A percentile compares a stretch with the other conserved stretches of the same genome.
phyloP scores from a whole-genome alignment of 2,113 vertebrate genomes.

The Collichthys lucidus region DNA sequence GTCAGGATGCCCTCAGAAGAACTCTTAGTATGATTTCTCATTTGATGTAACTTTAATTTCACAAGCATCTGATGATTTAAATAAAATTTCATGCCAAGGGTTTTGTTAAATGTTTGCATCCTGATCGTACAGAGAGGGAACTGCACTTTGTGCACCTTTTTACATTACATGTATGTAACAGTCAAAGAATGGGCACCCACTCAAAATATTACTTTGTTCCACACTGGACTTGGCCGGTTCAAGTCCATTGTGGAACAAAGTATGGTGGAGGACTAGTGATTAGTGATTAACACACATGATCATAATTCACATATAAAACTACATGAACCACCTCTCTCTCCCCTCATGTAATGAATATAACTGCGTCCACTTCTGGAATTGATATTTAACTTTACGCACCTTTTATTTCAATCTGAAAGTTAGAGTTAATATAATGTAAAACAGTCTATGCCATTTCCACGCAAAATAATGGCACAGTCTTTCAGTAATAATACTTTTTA shows the following conservation, averaged over 20 bases:
- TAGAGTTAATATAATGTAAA: neutral
- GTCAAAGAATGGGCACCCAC: neutral
- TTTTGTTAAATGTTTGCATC: neutral
- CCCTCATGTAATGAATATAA: neutral
- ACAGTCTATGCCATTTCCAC: neutral
- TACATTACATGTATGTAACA: neutral
- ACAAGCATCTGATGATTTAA: too few species aligned
- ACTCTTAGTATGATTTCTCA: neutral
- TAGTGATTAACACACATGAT: too few species aligned
- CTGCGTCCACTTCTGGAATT: neutral
- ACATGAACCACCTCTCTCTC: too few species aligned
- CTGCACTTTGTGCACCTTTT: neutral
- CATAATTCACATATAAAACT: too few species aligned
- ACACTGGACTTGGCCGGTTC: too few species aligned
- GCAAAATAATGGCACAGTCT: neutral
- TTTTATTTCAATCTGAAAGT: neutral
- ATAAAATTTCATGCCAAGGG: neutral
- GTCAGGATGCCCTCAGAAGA: slow-evolving; percentile 56
- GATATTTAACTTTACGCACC: neutral
- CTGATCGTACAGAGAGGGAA: too few species aligned
- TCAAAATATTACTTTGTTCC: too few species aligned
- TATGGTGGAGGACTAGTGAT: too few species aligned
- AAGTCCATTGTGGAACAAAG: too few species aligned
- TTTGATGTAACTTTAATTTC: neutral
- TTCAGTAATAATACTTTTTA: neutral